A percentile compares a stretch with the other conserved stretches of the same genome.
phyloP scores from a whole-genome alignment of 2,113 vertebrate species.

The Penelope pileata region DNA sequence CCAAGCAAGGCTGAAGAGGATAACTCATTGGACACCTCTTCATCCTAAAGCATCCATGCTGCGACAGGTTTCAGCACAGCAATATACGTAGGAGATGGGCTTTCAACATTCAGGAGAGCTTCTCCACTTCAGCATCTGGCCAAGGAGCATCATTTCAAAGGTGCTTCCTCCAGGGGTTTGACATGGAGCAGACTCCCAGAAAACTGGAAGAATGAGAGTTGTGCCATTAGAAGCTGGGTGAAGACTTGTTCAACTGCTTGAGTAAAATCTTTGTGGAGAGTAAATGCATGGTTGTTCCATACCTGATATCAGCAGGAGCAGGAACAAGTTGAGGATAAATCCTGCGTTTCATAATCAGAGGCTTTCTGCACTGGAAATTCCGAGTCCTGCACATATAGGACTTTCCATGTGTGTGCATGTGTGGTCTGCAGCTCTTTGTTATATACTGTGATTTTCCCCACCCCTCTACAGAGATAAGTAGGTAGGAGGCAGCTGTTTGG shows the following conservation, averaged over 20 bases:
- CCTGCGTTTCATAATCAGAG: background rate
- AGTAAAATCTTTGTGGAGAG: background rate
- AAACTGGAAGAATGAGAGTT: background rate
- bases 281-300: background rate
- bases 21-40: background rate
- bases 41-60: background rate
- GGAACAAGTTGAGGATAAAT: background rate
- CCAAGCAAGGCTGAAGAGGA: background rate
- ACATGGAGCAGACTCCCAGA: background rate
- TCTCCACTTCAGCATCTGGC: background rate
- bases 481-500: slow-evolving; percentile 38
- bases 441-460: slow-evolving; percentile 3
- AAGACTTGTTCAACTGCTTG: background rate
- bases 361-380: background rate
- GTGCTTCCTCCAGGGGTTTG: background rate
- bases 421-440: slow-evolving; percentile 15
- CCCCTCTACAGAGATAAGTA: background rate
- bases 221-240: background rate
- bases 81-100: background rate
- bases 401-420: background rate
- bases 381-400: background rate
- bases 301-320: background rate
- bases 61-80: background rate
- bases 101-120: background rate
- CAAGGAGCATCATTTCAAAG: background rate